Percentiles rank a stretch among this genome's conserved stretches.
These are phyloP conservation scores for Lynx canadensis DNA, from an alignment of 2,113 vertebrate genomes.

Conservation along the genomic window DNA sequence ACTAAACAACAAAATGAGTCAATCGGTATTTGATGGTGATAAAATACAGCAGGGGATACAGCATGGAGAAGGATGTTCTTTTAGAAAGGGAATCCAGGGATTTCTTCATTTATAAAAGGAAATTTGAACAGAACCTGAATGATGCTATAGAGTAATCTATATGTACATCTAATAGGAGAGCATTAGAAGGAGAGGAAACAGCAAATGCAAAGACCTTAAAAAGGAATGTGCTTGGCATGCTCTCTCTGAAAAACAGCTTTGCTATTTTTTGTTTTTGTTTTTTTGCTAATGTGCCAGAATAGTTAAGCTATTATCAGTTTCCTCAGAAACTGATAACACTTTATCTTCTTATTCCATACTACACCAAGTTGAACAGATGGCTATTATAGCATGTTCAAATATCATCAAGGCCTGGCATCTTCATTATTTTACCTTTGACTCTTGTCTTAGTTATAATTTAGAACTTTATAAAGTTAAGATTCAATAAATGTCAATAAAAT, in stretches of 20 bases:
- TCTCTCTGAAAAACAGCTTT: not conserved
- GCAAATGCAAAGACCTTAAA: not conserved
- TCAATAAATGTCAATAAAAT: too few relatives aligned
- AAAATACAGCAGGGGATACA: not conserved
- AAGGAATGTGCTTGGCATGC: accelerated
- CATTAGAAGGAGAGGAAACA: not conserved
- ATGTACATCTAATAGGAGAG: not conserved
- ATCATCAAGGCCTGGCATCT: not conserved
- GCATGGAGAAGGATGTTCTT: not conserved
- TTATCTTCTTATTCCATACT: not conserved
- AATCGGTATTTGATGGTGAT: not conserved
- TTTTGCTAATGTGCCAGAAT: not conserved
- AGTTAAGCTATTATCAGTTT: not conserved
- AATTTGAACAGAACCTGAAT: not conserved
- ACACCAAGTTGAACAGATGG: not conserved
- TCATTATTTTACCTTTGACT: not conserved
- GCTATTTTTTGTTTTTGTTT: too few relatives aligned
- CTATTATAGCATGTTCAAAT: not conserved
- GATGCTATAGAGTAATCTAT: not conserved
- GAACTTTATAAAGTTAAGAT: not conserved
- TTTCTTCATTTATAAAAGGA: not conserved
- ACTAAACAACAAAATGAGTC: not conserved
- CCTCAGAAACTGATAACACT: not conserved
- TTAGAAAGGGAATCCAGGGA: not conserved
- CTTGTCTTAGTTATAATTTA: not conserved